phyloP scores from a whole-genome alignment of 2,797 vertebrate species.

The Mycteria americana region DNA sequence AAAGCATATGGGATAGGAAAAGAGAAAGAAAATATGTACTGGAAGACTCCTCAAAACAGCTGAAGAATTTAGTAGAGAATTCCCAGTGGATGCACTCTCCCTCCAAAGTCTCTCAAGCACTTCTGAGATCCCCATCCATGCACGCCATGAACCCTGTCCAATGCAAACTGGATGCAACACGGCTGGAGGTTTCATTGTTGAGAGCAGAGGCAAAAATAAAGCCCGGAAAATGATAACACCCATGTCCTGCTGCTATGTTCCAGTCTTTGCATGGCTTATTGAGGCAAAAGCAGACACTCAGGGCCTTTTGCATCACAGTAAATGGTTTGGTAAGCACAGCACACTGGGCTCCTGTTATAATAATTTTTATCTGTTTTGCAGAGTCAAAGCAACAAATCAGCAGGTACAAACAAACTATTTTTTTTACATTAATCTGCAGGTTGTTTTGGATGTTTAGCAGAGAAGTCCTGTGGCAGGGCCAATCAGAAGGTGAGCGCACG shows the following conservation, averaged over 20 bases:
- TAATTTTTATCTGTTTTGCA: not conserved
- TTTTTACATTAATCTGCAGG: not conserved
- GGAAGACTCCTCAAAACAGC: not conserved
- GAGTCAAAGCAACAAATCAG: not conserved
- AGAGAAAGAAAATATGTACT: not conserved
- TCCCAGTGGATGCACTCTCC: not conserved
- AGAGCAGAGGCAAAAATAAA: not conserved
- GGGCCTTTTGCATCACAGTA: not conserved
- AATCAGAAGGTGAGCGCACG: rapidly evolving
- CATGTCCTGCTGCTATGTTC: not conserved
- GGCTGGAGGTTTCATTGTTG: not conserved
- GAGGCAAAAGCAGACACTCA: not conserved
- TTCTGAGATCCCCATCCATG: not conserved
- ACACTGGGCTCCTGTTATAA: not conserved
- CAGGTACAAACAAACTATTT: not conserved
- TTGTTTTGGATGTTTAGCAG: not conserved
- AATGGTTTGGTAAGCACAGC: not conserved
- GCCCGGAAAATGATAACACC: not conserved
- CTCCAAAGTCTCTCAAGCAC: not conserved
- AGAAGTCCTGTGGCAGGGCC: not conserved
- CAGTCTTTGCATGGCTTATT: not conserved
- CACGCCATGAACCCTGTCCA: not conserved
- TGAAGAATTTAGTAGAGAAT: not conserved
- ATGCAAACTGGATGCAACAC: not conserved
- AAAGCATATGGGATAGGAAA: not conserved